Percentiles rank a stretch among this genome's conserved stretches.
phyloP scores from a whole-genome alignment of 2,113 vertebrate species.

The Atrichornis clamosus region DNA sequence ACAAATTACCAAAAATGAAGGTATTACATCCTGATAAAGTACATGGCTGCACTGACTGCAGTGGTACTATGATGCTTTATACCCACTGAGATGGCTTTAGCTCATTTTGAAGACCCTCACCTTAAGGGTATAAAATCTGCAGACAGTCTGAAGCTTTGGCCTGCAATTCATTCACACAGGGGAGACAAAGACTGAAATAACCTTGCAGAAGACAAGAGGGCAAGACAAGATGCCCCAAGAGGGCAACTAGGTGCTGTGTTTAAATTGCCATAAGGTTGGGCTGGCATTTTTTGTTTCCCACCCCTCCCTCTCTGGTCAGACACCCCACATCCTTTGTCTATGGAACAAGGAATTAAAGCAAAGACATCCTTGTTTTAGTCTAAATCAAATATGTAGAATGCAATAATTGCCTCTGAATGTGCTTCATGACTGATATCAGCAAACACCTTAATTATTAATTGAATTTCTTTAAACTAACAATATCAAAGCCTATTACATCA shows the following conservation, averaged over 20 bases:
- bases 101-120: neutral
- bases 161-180: neutral
- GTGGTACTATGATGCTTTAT: neutral
- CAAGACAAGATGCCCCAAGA: too few relatives aligned
- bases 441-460: slow-evolving; percentile 53
- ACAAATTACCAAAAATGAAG: neutral
- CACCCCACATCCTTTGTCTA: neutral
- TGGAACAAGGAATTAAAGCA: neutral
- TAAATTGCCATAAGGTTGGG: neutral
- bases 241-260: neutral
- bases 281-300: neutral
- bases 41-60: neutral
- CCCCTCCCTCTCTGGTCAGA: neutral
- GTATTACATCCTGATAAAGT: neutral
- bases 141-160: neutral
- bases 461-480: slow-evolving; percentile 35
- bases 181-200: neutral
- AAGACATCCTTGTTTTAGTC: neutral
- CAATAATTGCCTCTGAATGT: slow-evolving; percentile 16
- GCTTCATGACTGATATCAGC: neutral
- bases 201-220: neutral
- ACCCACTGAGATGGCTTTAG: neutral
- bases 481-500: slow-evolving; percentile 48
- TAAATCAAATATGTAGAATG: neutral
- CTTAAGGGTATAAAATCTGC: neutral